Base-by-base conservation (phyloP, 2,888 invertebrate species). In the Sericinus montela region DNA sequence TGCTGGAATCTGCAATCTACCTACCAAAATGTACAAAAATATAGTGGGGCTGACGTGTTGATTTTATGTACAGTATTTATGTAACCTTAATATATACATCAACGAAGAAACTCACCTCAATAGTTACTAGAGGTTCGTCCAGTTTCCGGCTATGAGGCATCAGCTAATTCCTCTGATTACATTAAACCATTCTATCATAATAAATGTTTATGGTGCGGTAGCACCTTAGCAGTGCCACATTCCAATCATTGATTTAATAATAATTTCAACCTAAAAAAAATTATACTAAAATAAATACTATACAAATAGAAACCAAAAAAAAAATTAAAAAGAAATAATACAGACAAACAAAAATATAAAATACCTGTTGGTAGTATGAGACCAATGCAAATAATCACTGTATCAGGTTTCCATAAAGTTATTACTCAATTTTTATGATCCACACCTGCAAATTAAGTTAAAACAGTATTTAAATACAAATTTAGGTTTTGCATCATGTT, bases 1-100 rank as follows among this genome's bases (percentile, higher is more conserved):
- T 89, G 89, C 88, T 89, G 79, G 89, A 89, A 77, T 89, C 89
- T 75, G 89, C 89, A 74, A 89, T 86, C 89, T 89, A 89, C 88
- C 89, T 89, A 83, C 81, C 89, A 75, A 83, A 77, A 69, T 58
- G 85, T 64, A 74, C 70, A 64, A 72, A 55, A 55, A 77, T 86
- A 69, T 77, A 80, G 75, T 45, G 48, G 38, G 46, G 53, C 45
- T 45, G 32, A 48, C 30, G 11, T n/a, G 19, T 19, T 19, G 19
- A 19, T 19, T 19, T 19, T 19, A 40, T 51, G 28, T 13, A 10
- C 19, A 39, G 25, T 41, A 41, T 41, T 36, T 44, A 45, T n/a
- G 5, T n/a, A 30, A 16, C 6, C 14, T 30, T 5, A 19, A 19
- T 19, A 16, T n/a, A 30, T 66, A 58, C 65, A 41, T 1, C 25